A percentile compares a stretch with the other conserved stretches of the same genome.
Evolutionary conservation across 1,140 invertebrate genomes (phyloP).

Genomic region (Halotydeus destructor): DNA sequence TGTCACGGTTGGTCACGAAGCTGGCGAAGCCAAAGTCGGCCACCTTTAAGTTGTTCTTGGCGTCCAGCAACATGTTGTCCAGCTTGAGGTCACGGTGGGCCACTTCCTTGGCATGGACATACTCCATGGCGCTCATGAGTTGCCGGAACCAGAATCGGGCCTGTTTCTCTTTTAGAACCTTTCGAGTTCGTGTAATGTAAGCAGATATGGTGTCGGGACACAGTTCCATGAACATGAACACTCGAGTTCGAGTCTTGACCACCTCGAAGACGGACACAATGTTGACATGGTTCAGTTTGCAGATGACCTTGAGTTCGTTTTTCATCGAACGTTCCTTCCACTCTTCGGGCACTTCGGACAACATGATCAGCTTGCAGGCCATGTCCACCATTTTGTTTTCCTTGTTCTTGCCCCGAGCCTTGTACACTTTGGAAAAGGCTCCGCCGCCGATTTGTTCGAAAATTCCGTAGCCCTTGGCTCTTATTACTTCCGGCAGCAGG

Average conservation of each 20-base stretch:
- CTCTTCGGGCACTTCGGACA: conserved; percentile 9
- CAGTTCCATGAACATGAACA: conserved; percentile 14
- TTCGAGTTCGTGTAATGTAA: neutral
- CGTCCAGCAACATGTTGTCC: conserved; percentile 13
- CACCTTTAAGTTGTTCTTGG: conserved; percentile 9
- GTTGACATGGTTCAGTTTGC: conserved; percentile 11
- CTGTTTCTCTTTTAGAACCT: conserved; percentile 1
- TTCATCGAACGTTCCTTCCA: conserved; percentile 6
- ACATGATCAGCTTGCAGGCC: conserved; percentile 9
- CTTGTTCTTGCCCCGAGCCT: neutral
- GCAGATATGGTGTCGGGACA: neutral
- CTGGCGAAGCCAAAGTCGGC: conserved; percentile 14
- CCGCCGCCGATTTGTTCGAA: conserved; percentile 3
- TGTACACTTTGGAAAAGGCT: conserved; percentile 6
- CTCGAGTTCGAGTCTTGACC: conserved; percentile 11
- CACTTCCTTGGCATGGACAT: conserved; percentile 11
- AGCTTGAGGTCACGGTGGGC: conserved; percentile 14
- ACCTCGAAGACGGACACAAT: conserved; percentile 12
- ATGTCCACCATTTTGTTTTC: neutral
- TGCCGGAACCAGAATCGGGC: conserved; percentile 12
- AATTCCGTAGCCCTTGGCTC: neutral
- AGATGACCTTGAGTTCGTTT: neutral
- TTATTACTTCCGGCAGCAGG: neutral
- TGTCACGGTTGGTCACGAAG: conserved; percentile 3
- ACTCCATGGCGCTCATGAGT: conserved; percentile 5